These are phyloP conservation scores for Rhorus exstirpatorius DNA, from an alignment of 2,888 invertebrate species.

Conservation along the genomic window DNA sequence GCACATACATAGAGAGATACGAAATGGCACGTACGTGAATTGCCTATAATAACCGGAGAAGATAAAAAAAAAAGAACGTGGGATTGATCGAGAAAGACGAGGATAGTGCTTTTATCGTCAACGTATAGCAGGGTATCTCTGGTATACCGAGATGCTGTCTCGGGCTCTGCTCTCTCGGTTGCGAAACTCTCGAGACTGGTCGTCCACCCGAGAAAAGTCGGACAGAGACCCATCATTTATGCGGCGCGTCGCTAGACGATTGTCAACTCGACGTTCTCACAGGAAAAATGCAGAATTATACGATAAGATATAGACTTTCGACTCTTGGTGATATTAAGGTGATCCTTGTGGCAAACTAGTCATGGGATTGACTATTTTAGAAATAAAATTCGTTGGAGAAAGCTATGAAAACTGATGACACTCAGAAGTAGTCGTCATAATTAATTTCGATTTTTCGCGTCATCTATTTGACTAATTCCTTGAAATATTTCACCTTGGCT, in stretches of 20 bases:
- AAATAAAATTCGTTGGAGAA: too few relatives aligned
- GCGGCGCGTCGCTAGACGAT: conserved; percentile 70
- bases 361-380: too few relatives aligned
- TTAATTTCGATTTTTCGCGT: background rate
- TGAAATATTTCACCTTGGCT: too few relatives aligned
- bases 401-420: too few relatives aligned
- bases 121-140: conserved; percentile 49
- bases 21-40: conserved; percentile 31
- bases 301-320: conserved; percentile 51
- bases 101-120: conserved; percentile 51
- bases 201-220: conserved; percentile 64
- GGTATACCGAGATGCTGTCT: conserved; percentile 41
- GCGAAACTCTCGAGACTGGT: conserved; percentile 71
- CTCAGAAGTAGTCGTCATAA: too few relatives aligned
- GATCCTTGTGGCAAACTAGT: too few relatives aligned
- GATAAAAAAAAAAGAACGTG: conserved; percentile 45
- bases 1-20: background rate
- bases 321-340: conserved; percentile 33
- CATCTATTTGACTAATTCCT: too few relatives aligned
- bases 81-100: conserved; percentile 52
- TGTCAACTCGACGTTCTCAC: conserved; percentile 72
- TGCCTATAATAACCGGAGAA: conserved; percentile 52
- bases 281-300: conserved; percentile 24
- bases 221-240: conserved; percentile 72
- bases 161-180: conserved; percentile 62